Evolutionary conservation across 2,113 vertebrate species (phyloP), one percentile per base, ranked within the genome.

Genomic region (Mus spicilegus): DNA sequence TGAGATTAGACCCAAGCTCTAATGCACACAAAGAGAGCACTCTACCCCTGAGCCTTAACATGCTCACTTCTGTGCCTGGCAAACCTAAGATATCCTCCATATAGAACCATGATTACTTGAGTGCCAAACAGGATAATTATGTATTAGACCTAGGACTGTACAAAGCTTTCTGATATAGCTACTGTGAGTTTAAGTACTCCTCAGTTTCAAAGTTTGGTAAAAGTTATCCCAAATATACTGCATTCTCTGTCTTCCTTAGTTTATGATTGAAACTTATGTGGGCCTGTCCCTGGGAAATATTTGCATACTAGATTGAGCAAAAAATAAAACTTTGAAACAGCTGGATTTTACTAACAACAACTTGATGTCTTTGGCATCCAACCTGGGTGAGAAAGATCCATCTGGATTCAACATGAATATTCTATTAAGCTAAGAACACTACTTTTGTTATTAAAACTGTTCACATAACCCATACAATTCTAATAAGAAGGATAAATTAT

Each of bases 91-190:
- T 10, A 20, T 13, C 20, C 70, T 87, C 12, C 20, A 42, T 12
- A 58, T 5, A 20, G 81, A 39, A 86, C 88, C 87, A 94, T 54
- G 39, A 14, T 65, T 95, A 69, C 87, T 90, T 96, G 20, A 97
- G 92, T 33, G 76, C 49, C 92, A 95, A 98, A 93, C 73, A 17
- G 30, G 42, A 95, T 1, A 96, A 93, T 9, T 51, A 88, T 0
- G 39, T 86, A 95, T 69, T 94, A 95, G 76, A 39, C 87, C 56
- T 95, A 42, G 81, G 96, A 92, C 93, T 94, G 89, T 80, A 94
- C 46, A 75, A 93, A 96, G 84, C 90, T 88, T 86, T 90, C 96
- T 93, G 91, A 97, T 97, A 92, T n/a, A 97, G 87, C 58, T 90
- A 80, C 93, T 95, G 92, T 65, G 22, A 51, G 13, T 69, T 30